A percentile compares a stretch with the other conserved stretches of the same genome.
These are phyloP conservation scores for Agrochola macilenta DNA, from an alignment of 2,888 invertebrate genomes.

Conservation along the genomic window DNA sequence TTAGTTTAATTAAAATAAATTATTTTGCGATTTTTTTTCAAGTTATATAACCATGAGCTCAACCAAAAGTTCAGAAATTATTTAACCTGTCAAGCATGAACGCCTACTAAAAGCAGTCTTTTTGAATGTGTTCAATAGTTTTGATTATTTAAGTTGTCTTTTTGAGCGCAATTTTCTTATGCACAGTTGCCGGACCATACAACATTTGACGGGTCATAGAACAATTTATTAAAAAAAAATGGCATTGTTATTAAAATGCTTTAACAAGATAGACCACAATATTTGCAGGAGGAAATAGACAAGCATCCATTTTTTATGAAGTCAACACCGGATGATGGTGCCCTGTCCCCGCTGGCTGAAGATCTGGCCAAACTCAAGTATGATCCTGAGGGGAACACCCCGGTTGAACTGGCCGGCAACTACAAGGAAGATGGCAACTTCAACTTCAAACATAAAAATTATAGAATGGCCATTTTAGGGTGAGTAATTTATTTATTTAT, in stretches of 20 bases:
- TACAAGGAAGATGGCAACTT: constrained; percentile 99
- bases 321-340: constrained; percentile 92
- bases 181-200: too few relatives aligned
- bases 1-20: neutral
- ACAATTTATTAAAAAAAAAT: neutral
- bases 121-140: too few relatives aligned
- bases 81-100: neutral
- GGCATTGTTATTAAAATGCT: neutral
- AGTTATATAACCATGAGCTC: neutral
- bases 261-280: neutral
- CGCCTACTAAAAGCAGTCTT: too few relatives aligned
- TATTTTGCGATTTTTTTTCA: too few relatives aligned
- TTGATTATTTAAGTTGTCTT: too few relatives aligned
- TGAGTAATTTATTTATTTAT: constrained; percentile 73
- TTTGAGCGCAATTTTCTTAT: too few relatives aligned
- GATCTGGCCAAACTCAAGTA: constrained; percentile 98
- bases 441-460: constrained; percentile 98
- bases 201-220: neutral
- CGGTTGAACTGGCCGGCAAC: constrained; percentile 95
- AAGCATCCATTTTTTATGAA: constrained; percentile 98
- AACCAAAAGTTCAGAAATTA: neutral
- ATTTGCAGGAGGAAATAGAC: constrained; percentile 93
- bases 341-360: constrained; percentile 95
- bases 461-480: constrained; percentile 95
- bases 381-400: constrained; percentile 96